Evolutionary conservation across 2,888 invertebrate genomes (phyloP), one percentile per base, ranked within the genome.

Genomic region (Argynnis bischoffii): DNA sequence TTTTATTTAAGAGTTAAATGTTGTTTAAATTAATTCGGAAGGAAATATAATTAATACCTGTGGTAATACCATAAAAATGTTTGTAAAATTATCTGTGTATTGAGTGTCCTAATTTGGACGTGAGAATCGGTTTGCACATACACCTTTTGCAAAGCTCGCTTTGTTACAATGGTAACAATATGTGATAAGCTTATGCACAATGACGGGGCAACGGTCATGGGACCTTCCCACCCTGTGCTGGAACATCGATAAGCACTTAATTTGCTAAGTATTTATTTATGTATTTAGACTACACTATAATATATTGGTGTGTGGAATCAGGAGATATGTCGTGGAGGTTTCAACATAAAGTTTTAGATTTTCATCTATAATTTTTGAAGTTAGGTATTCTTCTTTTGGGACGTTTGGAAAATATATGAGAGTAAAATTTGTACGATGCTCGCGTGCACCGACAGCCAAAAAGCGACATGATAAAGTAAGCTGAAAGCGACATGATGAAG

Each of bases 221-320:
- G 67, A 71, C 57, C 46, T 69, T 71, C 71, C 64, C 71, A 71
- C 65, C 15, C 63, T 61, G 61, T 4, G 15, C 50, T 51, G 35
- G 31, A 35, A 61, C 60, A 61, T 11, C 31, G 51, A 53, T 41
- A 61, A 18, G 15, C 51, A 50, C 16, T 14, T 41, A 31, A 50
- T 50, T 21, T 31, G 48, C 13, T 0, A 18, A 26, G 46, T 59
- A 59, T 26, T 26, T 48, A 59, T 48, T 48, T 59, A n/a, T 16
- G 31, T 59, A 16, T 48, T n/a, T 13, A 59, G 47, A 13, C 2
- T 48, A n/a, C n/a, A 4, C 21, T 47, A 13, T 3, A 47, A 13
- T 3, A 47, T 57, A 26, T 14, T 3, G 46, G 21, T 47, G 57
- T 57, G n/a, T 47, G 46, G n/a, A n/a, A 57, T 48, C 16, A 48